Percentiles rank a stretch among this genome's conserved stretches.
Conservation (phyloP, 1,140 invertebrate genomes). For the Drosophila nigrodunni region DNA sequence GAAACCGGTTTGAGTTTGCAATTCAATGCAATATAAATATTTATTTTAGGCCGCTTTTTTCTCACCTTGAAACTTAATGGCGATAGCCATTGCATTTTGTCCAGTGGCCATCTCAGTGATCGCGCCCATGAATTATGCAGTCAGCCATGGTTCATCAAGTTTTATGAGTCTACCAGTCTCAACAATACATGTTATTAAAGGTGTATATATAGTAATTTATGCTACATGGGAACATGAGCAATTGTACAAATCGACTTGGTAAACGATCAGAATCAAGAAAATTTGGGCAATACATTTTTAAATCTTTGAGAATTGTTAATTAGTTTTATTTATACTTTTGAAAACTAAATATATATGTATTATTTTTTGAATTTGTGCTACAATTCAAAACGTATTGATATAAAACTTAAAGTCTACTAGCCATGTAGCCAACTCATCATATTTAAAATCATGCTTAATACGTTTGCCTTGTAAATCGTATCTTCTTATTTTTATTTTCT, state of each 20-base stretch:
- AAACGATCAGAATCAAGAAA: too few species aligned
- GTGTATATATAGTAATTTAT: too few species aligned
- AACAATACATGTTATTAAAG: conserved; percentile 21
- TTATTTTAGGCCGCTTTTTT: conserved; percentile 31
- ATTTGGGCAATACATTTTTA: too few species aligned
- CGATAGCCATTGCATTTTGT: conserved; percentile 39
- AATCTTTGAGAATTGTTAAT: too few species aligned
- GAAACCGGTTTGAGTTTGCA: conserved; percentile 57
- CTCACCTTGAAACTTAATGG: conserved; percentile 44
- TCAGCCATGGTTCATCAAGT: conserved; percentile 12
- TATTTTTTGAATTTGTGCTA: too few species aligned
- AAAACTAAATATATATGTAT: too few species aligned
- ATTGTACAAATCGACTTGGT: too few species aligned
- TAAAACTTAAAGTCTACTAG: not conserved
- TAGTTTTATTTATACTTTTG: too few species aligned
- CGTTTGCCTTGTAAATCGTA: conserved; percentile 33
- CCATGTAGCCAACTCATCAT: not conserved
- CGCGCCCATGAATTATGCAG: conserved; percentile 41
- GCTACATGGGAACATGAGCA: too few species aligned
- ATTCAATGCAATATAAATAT: conserved; percentile 48
- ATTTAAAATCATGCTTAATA: conserved; percentile 38
- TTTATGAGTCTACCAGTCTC: conserved; percentile 27
- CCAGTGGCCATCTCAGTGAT: conserved; percentile 41
- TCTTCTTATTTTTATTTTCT: conserved; percentile 1
- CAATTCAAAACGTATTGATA: not conserved